phyloP scores from a whole-genome alignment of 2,888 invertebrate genomes.

The Chalcis sispes region DNA sequence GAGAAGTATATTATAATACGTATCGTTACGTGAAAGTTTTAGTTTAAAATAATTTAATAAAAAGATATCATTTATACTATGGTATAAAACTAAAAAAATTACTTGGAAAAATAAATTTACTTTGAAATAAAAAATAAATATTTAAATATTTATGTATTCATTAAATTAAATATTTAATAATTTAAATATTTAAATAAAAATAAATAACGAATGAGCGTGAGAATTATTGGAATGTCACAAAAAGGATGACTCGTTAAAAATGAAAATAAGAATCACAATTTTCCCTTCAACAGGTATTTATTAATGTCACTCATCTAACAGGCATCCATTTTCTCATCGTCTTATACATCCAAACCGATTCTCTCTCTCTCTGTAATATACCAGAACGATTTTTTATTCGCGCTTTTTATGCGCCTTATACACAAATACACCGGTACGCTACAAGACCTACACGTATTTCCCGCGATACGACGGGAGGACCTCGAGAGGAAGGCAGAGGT shows the following conservation, averaged over 20 bases:
- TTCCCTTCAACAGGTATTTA: constrained; percentile 34
- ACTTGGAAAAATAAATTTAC: too few species aligned
- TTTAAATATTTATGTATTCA: too few species aligned
- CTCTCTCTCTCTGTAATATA: neutral
- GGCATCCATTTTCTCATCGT: too few species aligned
- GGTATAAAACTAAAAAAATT: too few species aligned
- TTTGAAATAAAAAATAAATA: too few species aligned
- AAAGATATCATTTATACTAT: too few species aligned
- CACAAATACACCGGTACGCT: neutral
- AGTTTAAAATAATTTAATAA: too few species aligned
- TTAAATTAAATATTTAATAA: constrained; percentile 35
- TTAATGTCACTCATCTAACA: neutral
- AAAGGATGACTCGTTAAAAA: too few species aligned
- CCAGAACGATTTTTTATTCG: neutral
- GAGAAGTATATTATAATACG: too few species aligned
- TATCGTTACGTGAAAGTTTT: too few species aligned
- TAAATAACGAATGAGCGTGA: neutral
- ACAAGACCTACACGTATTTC: constrained; percentile 6
- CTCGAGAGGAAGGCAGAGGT: neutral
- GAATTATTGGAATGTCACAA: too few species aligned
- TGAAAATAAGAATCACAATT: too few species aligned
- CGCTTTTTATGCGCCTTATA: neutral
- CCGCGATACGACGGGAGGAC: neutral
- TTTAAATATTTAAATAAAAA: constrained; percentile 32
- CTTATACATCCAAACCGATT: neutral